Percentiles rank a stretch among this genome's conserved stretches.
phyloP scores from a whole-genome alignment of 2,888 invertebrate species.

The Philhelius pedissequus region DNA sequence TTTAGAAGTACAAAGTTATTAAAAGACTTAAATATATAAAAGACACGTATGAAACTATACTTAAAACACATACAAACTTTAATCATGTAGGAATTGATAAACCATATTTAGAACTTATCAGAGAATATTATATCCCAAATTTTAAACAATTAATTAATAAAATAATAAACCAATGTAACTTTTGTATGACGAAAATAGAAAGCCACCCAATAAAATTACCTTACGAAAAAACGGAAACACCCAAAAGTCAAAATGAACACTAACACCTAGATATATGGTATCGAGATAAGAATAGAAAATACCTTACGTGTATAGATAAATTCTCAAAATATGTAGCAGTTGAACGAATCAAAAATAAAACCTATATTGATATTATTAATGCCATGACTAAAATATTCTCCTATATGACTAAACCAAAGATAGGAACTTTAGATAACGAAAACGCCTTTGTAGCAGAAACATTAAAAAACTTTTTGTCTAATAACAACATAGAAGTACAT shows the following conservation, averaged over 20 bases:
- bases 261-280: not conserved
- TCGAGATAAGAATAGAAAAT: not conserved
- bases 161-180: not conserved
- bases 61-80: too few relatives aligned
- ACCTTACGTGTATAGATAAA: not conserved
- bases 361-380: not conserved
- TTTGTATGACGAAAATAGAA: not conserved
- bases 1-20: too few relatives aligned
- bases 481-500: not conserved
- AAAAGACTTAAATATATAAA: too few relatives aligned
- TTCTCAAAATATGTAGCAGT: not conserved
- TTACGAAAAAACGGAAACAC: not conserved
- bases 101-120: not conserved
- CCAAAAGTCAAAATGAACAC: not conserved
- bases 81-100: not conserved
- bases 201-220: not conserved
- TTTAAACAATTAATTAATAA: not conserved
- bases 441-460: too few relatives aligned
- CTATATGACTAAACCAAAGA: not conserved
- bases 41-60: too few relatives aligned
- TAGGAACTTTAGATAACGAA: too few relatives aligned
- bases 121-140: not conserved
- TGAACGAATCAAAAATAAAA: slow-evolving; percentile 5
- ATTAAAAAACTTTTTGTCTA: too few relatives aligned
- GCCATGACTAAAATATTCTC: not conserved